phyloP scores from a whole-genome alignment of 2,888 invertebrate genomes.

The Encarsia formosa region DNA sequence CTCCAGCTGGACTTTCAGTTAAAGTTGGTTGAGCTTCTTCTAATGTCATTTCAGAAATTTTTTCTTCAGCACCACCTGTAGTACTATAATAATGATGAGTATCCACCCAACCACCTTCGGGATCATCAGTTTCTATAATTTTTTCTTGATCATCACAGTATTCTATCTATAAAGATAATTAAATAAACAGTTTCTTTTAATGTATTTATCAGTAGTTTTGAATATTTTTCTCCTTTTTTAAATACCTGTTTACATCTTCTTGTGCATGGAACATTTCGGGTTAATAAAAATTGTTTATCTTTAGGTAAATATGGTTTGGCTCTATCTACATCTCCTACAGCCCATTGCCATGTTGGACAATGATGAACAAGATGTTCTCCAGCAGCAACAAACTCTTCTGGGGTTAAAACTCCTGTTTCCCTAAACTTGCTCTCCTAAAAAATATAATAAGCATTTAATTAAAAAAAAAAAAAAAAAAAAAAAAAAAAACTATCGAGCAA shows the following conservation, averaged over 20 bases:
- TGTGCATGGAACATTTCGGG: slow-evolving; percentile 94
- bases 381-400: slow-evolving; percentile 97
- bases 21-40: slow-evolving; percentile 57
- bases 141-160: slow-evolving; percentile 88
- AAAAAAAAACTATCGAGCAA: no score
- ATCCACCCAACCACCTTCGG: slow-evolving; percentile 95
- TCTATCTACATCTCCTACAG: slow-evolving; percentile 85
- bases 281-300: slow-evolving; percentile 95
- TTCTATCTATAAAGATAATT: slow-evolving; percentile 69
- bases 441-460: no score
- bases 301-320: slow-evolving; percentile 84
- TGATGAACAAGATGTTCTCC: slow-evolving; percentile 98
- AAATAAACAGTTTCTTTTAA: background rate
- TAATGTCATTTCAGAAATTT: slow-evolving; percentile 81
- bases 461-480: no score
- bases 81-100: slow-evolving; percentile 84
- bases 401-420: slow-evolving; percentile 97
- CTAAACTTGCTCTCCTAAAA: slow-evolving; percentile 90
- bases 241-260: slow-evolving; percentile 89
- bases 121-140: slow-evolving; percentile 82
- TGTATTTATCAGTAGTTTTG: no score
- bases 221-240: no score
- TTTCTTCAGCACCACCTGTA: slow-evolving; percentile 67
- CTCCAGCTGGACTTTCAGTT: slow-evolving; percentile 44
- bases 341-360: slow-evolving; percentile 99